phyloP scores from a whole-genome alignment of 2,888 invertebrate species.

The Julus scandinavius region DNA sequence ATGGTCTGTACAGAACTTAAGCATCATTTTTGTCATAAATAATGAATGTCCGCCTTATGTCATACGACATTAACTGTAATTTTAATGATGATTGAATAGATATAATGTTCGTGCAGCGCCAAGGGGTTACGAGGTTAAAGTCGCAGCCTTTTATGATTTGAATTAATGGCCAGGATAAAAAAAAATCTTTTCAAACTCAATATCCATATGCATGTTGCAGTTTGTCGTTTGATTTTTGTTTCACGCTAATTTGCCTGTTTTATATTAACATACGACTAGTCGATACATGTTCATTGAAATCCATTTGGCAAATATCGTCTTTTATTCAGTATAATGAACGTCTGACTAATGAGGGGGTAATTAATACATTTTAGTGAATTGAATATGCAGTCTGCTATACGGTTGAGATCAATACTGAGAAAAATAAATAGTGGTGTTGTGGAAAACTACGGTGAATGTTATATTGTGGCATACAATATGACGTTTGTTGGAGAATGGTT shows the following conservation, averaged over 20 bases:
- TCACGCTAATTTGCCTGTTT: neutral
- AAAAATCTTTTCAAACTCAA: conserved; percentile 43
- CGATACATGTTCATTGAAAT: neutral
- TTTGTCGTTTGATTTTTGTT: neutral
- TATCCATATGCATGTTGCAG: neutral
- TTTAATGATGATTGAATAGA: conserved; percentile 52
- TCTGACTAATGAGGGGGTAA: conserved; percentile 16
- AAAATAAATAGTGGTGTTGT: neutral
- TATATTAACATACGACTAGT: neutral
- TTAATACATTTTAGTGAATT: conserved; percentile 15
- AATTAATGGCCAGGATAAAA: conserved; percentile 47
- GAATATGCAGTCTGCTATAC: neutral
- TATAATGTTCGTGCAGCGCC: conserved; percentile 3
- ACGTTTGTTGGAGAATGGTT: no score
- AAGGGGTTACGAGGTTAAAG: conserved; percentile 46
- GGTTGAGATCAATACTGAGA: neutral
- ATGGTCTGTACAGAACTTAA: conserved; percentile 45
- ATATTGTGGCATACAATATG: neutral
- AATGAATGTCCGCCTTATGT: conserved; percentile 27
- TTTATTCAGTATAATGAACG: neutral
- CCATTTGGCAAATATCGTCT: neutral
- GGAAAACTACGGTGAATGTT: neutral
- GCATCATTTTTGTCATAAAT: conserved; percentile 50
- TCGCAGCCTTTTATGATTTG: neutral
- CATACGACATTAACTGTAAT: conserved; percentile 47